Evolutionary conservation across 2,797 vertebrate genomes (phyloP).

Genomic region (Eremophila alpestris): DNA sequence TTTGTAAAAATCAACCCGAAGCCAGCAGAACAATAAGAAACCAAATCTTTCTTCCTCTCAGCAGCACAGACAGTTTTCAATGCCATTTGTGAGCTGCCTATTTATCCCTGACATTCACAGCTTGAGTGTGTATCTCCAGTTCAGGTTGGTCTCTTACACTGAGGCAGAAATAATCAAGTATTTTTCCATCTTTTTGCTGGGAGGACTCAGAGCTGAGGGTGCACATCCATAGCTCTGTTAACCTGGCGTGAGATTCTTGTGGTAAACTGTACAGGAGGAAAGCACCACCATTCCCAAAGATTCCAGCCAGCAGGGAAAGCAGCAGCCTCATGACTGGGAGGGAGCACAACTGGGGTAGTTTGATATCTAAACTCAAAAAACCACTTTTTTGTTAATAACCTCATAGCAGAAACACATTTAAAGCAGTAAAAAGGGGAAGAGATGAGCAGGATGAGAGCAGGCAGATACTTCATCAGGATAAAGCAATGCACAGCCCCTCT

Average conservation of each 20-base stretch:
- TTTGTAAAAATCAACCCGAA: neutral
- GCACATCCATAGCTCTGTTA: neutral
- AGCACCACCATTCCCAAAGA: neutral
- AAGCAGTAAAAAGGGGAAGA: neutral
- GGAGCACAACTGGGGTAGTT: neutral
- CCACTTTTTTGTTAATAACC: neutral
- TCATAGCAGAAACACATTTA: neutral
- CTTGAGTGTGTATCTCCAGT: neutral
- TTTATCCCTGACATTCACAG: constrained; percentile 43
- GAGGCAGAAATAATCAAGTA: neutral
- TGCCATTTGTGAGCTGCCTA: constrained; percentile 21
- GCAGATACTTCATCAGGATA: neutral
- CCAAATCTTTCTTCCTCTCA: neutral
- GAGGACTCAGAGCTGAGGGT: neutral
- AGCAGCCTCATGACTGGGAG: neutral
- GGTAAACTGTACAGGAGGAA: neutral
- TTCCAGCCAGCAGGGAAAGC: neutral
- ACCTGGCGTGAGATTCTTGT: neutral
- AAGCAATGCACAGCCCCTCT: neutral
- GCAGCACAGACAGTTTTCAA: neutral
- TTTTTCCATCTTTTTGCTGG: neutral
- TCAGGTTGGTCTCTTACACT: neutral
- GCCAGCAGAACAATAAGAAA: constrained; percentile 7
- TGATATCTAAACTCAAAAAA: neutral
- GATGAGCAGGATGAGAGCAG: neutral